Conservation (phyloP, 2,888 invertebrate genomes). For the Ceratothoa steindachneri region DNA sequence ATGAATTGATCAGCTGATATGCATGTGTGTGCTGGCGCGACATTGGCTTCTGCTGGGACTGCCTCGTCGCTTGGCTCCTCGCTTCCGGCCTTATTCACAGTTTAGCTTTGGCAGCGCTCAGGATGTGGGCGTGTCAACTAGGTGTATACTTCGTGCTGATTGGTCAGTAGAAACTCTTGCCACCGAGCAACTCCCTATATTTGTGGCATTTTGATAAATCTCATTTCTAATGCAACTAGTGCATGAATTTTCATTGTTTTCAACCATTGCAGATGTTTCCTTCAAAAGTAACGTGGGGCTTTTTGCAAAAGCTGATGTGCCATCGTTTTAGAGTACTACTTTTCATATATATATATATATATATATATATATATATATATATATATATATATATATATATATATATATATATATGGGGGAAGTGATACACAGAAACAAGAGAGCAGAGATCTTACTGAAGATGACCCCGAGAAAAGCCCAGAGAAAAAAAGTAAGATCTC, state of each 20-base stretch:
- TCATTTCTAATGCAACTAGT: slow-evolving; percentile 31
- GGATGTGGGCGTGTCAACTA: background rate
- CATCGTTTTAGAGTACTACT: no score
- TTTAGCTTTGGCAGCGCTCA: background rate
- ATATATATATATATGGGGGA: no score
- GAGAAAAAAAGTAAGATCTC: no score
- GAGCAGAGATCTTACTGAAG: no score
- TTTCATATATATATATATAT: slow-evolving; percentile 16
- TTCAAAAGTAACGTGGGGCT: background rate
- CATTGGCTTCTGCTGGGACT: no score
- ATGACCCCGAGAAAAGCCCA: no score
- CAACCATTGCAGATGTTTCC: no score
- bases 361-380: slow-evolving; percentile 16
- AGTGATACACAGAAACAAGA: no score
- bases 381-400: slow-evolving; percentile 14
- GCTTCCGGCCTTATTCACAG: background rate
- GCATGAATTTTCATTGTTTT: slow-evolving; percentile 26
- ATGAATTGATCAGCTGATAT: no score
- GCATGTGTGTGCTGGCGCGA: no score
- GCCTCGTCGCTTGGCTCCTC: no score
- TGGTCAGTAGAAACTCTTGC: slow-evolving; percentile 31
- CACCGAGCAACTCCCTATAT: slow-evolving; percentile 33
- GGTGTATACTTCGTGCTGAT: slow-evolving; percentile 17
- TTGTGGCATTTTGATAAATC: slow-evolving; percentile 34
- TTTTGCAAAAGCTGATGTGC: no score